Conservation (phyloP, 1,140 invertebrate genomes). For the Pseudomyrmex concolor region DNA sequence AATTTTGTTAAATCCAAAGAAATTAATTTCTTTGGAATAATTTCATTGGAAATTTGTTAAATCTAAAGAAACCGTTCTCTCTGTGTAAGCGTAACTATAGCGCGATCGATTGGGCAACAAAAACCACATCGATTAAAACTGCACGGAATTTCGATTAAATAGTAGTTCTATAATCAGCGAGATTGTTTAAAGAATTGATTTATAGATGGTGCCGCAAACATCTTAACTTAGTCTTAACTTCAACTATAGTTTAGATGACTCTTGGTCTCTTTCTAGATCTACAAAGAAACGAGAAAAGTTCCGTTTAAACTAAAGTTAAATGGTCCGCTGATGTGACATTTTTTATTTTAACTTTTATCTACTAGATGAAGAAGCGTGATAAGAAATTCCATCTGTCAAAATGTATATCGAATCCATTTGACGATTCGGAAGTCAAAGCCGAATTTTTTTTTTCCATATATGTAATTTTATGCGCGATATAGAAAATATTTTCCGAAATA, state of each 20-base stretch:
- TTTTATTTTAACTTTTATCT: background rate
- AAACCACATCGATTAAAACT: conserved; percentile 10
- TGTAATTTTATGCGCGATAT: background rate
- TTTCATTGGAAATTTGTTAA: too few species aligned
- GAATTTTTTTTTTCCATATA: background rate
- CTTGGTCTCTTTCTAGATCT: background rate
- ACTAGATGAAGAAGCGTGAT: background rate
- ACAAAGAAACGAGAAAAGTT: background rate
- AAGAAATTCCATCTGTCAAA: too few species aligned
- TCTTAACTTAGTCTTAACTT: background rate
- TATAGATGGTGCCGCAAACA: background rate
- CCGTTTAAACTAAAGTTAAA: background rate
- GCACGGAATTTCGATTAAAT: conserved; percentile 7
- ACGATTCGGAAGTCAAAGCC: background rate
- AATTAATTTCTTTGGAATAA: too few species aligned
- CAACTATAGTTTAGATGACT: background rate
- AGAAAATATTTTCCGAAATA: background rate
- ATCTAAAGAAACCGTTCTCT: too few species aligned
- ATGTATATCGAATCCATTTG: background rate
- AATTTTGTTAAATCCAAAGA: too few species aligned
- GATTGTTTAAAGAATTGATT: conserved; percentile 18
- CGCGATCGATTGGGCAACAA: conserved; percentile 4
- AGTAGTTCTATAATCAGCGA: background rate
- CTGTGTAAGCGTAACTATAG: background rate
- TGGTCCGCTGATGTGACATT: background rate